phyloP scores from a whole-genome alignment of 2,888 invertebrate species.

The Laspeyria flexula region DNA sequence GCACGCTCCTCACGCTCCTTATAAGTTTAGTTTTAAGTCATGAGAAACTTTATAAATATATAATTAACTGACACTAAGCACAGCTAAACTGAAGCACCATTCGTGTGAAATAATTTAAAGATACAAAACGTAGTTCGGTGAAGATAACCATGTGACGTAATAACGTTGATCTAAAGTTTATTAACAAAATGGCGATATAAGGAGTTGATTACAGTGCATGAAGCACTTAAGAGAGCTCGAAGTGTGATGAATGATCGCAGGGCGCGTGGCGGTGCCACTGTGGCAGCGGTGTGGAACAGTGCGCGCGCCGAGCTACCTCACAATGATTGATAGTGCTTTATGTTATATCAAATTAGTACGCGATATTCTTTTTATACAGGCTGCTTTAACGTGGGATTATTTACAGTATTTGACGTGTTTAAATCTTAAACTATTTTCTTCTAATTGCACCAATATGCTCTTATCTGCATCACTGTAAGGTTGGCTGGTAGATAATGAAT shows the following conservation, averaged over 20 bases:
- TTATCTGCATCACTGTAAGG: too few relatives aligned
- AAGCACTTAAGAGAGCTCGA: constrained; percentile 79
- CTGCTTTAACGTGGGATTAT: constrained; percentile 11
- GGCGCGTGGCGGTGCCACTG: constrained; percentile 45
- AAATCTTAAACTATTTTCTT: too few relatives aligned
- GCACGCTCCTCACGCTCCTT: too few relatives aligned
- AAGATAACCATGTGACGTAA: background rate
- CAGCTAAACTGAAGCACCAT: too few relatives aligned
- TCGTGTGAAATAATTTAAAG: too few relatives aligned
- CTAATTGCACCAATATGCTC: too few relatives aligned
- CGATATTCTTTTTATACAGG: constrained; percentile 47
- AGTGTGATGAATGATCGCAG: constrained; percentile 79
- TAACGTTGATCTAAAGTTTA: constrained; percentile 33
- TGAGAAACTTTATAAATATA: too few relatives aligned
- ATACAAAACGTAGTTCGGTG: too few relatives aligned
- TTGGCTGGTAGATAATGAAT: too few relatives aligned
- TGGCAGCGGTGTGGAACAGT: constrained; percentile 65
- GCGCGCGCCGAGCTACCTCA: constrained; percentile 51
- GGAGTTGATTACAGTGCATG: constrained; percentile 58
- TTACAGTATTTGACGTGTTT: too few relatives aligned
- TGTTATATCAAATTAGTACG: constrained; percentile 63
- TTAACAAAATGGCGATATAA: constrained; percentile 44
- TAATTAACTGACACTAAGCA: too few relatives aligned
- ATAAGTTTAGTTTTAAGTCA: too few relatives aligned
- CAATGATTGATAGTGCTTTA: constrained; percentile 78